These are phyloP conservation scores for Eulemur mongoz DNA, from an alignment of 2,797 vertebrate genomes.

Conservation along the genomic window DNA sequence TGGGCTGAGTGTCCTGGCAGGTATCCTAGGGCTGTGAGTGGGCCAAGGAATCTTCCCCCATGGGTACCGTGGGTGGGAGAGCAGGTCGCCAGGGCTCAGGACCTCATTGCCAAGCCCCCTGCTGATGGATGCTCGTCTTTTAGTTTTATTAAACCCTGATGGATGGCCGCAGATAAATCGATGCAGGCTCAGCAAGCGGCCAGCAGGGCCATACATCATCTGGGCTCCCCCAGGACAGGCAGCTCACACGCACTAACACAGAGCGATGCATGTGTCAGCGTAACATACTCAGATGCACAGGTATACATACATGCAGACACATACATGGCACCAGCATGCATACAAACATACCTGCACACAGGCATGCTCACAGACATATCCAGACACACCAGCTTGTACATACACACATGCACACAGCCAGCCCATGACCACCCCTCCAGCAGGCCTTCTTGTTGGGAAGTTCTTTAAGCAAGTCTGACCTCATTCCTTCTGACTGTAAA, in stretches of 20 bases:
- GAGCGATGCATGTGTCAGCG: neutral
- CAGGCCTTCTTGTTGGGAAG: constrained; percentile 41
- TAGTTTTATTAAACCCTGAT: constrained; percentile 77
- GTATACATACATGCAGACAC: neutral
- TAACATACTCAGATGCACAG: neutral
- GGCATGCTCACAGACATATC: neutral
- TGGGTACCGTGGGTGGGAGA: neutral
- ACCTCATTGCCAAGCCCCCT: constrained; percentile 23
- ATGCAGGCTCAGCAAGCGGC: constrained; percentile 57
- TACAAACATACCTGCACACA: neutral
- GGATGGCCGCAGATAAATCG: constrained; percentile 77
- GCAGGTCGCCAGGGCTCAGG: constrained; percentile 30
- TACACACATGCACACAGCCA: neutral
- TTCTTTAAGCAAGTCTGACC: constrained; percentile 67
- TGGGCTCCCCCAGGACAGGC: neutral
- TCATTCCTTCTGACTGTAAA: constrained; percentile 38
- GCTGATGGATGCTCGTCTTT: constrained; percentile 69
- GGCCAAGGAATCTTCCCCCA: constrained; percentile 13
- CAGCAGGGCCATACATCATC: constrained; percentile 70
- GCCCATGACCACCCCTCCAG: neutral
- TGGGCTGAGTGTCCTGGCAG: constrained; percentile 16
- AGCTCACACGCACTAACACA: neutral
- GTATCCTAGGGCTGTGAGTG: neutral
- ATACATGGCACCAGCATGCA: neutral
- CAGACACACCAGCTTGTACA: neutral